Evolutionary conservation across 2,888 invertebrate species (phyloP).

Genomic region (Sphaerophoria rueppellii): DNA sequence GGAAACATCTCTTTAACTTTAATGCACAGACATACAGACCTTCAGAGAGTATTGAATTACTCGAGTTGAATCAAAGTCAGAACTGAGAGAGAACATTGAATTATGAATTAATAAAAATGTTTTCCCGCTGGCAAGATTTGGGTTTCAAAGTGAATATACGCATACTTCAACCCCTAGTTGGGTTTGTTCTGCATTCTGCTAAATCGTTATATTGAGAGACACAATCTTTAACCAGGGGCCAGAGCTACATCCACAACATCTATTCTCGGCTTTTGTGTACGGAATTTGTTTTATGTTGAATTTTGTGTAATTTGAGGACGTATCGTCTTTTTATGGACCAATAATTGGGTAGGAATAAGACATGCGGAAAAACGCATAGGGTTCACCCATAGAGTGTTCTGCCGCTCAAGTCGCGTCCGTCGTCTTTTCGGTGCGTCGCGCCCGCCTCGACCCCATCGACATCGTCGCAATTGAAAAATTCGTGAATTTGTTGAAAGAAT

Average conservation of each 20-base stretch:
- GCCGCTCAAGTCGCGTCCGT: no score
- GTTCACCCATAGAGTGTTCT: slow-evolving; percentile 44
- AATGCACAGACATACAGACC: neutral
- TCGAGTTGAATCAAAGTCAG: slow-evolving; percentile 77
- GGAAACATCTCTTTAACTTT: slow-evolving; percentile 50
- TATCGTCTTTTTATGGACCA: slow-evolving; percentile 79
- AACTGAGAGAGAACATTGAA: slow-evolving; percentile 77
- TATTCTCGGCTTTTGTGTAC: neutral
- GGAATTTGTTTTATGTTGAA: slow-evolving; percentile 66
- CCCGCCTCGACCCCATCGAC: neutral
- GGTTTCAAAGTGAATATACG: slow-evolving; percentile 76
- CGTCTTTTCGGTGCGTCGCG: neutral
- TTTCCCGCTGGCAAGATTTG: slow-evolving; percentile 82
- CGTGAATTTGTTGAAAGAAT: slow-evolving; percentile 16
- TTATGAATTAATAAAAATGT: slow-evolving; percentile 82
- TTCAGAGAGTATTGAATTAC: slow-evolving; percentile 63
- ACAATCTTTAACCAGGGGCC: slow-evolving; percentile 43
- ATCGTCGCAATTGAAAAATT: slow-evolving; percentile 4
- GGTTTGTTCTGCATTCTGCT: neutral
- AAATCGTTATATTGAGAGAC: neutral
- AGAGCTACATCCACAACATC: slow-evolving; percentile 24
- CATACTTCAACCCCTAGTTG: slow-evolving; percentile 67
- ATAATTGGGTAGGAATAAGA: slow-evolving; percentile 80
- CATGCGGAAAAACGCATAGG: slow-evolving; percentile 76
- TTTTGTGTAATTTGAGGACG: slow-evolving; percentile 80